Evolutionary conservation across 2,113 vertebrate genomes (phyloP).

Genomic region (Dicaeum eximium): DNA sequence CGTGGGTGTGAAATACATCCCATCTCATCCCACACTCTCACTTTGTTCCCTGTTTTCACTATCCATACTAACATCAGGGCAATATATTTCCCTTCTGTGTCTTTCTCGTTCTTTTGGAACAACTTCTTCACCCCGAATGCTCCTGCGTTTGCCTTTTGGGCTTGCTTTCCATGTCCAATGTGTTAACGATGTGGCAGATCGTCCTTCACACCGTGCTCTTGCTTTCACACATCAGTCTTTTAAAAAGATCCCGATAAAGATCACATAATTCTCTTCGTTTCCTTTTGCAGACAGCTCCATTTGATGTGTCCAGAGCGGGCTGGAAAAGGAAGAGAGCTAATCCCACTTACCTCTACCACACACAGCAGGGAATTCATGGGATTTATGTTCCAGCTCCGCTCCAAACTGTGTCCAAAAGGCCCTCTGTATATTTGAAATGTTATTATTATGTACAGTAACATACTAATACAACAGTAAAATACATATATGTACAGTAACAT

Average conservation of each 20-base stretch:
- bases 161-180: not conserved
- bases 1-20: not conserved
- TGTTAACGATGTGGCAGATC: not conserved
- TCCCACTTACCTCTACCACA: not conserved
- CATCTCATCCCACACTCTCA: not conserved
- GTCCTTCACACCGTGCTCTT: not conserved
- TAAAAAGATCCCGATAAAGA: not conserved
- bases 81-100: not conserved
- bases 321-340: conserved; percentile 19
- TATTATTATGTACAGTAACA: not conserved
- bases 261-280: not conserved
- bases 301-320: not conserved
- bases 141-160: accelerated
- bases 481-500: not conserved
- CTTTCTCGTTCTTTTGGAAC: not conserved
- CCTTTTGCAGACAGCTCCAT: not conserved
- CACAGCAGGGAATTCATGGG: not conserved
- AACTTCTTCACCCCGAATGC: not conserved
- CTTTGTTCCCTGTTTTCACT: not conserved
- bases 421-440: not conserved
- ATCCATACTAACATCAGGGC: not conserved
- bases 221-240: not conserved
- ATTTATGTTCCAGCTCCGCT: not conserved
- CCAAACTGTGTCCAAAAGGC: not conserved
- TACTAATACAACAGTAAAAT: not conserved